phyloP scores from a whole-genome alignment of 2,797 vertebrate species.

The Erpetoichthys calabaricus region DNA sequence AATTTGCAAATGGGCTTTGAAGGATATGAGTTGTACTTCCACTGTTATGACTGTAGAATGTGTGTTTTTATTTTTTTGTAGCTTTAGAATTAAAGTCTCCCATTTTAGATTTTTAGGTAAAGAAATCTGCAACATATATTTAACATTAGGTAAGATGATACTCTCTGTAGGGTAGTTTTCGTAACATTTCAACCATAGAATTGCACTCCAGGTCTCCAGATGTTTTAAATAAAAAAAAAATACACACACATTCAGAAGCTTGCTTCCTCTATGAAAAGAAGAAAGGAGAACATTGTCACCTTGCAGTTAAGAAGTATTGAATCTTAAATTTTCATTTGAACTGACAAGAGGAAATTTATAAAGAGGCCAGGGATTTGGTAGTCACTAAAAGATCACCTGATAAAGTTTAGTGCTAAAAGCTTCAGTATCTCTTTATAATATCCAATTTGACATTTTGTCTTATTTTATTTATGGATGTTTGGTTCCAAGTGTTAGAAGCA shows the following conservation, averaged over 20 bases:
- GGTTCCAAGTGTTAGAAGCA: background rate
- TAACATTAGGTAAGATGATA: background rate
- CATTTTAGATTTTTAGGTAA: background rate
- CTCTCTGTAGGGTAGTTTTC: background rate
- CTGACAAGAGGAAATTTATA: slow-evolving; percentile 12
- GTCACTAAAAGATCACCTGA: slow-evolving; percentile 7
- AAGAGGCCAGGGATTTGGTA: slow-evolving; percentile 8
- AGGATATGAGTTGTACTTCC: background rate
- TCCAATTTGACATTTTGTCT: slow-evolving; percentile 1
- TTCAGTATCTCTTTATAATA: slow-evolving; percentile 2
- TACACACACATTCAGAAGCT: background rate
- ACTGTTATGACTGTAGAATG: background rate
- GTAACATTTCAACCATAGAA: background rate
- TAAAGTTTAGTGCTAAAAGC: background rate
- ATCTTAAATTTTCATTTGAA: slow-evolving; percentile 10
- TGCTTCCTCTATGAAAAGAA: too few relatives aligned
- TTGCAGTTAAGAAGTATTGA: slow-evolving; percentile 1
- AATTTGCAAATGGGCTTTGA: background rate
- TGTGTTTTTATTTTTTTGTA: background rate
- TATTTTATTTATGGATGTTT: background rate
- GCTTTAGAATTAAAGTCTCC: background rate
- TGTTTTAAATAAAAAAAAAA: slow-evolving; percentile 3
- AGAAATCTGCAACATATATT: slow-evolving; percentile 2
- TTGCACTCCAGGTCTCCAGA: background rate
- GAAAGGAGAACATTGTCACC: background rate